Evolutionary conservation across 2,888 invertebrate species (phyloP).

Genomic region (Atethmia centrago): DNA sequence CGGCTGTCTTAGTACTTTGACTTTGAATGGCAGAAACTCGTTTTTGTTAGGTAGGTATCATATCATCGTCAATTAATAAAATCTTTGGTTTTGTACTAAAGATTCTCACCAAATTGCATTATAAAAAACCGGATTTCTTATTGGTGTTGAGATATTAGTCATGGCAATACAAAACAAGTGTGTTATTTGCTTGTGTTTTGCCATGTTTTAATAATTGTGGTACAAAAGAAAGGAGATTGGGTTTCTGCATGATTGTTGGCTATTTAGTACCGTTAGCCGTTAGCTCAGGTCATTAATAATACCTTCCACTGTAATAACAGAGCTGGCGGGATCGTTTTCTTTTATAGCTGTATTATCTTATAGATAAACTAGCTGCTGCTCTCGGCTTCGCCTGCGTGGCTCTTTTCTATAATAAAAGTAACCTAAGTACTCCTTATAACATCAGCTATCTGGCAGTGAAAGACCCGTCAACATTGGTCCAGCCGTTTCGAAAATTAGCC

Average conservation of each 20-base stretch:
- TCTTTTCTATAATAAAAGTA: too few species aligned
- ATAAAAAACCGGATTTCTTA: slow-evolving; percentile 56
- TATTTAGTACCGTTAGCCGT: slow-evolving; percentile 51
- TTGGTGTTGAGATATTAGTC: slow-evolving; percentile 29
- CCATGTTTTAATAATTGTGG: slow-evolving; percentile 7
- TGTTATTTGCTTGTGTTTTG: background rate
- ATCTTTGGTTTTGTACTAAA: slow-evolving; percentile 40
- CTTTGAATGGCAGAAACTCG: slow-evolving; percentile 40
- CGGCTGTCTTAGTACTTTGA: slow-evolving; percentile 17
- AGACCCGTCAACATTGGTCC: too few species aligned
- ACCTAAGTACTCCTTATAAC: too few species aligned
- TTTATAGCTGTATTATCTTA: slow-evolving; percentile 22
- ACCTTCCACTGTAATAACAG: slow-evolving; percentile 37
- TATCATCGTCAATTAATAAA: slow-evolving; percentile 47
- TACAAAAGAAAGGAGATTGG: slow-evolving; percentile 19
- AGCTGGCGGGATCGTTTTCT: slow-evolving; percentile 8
- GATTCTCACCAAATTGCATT: slow-evolving; percentile 52
- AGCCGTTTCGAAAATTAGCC: too few species aligned
- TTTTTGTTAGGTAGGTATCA: slow-evolving; percentile 43
- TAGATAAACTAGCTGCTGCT: background rate
- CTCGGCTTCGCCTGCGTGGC: too few species aligned
- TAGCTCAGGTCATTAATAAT: slow-evolving; percentile 45
- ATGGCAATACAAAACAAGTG: slow-evolving; percentile 13
- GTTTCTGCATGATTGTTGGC: slow-evolving; percentile 17
- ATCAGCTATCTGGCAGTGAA: too few species aligned